Evolutionary conservation across 2,797 vertebrate genomes (phyloP), one percentile per base, ranked within the genome.

Genomic region (Leptoclinus maculatus): DNA sequence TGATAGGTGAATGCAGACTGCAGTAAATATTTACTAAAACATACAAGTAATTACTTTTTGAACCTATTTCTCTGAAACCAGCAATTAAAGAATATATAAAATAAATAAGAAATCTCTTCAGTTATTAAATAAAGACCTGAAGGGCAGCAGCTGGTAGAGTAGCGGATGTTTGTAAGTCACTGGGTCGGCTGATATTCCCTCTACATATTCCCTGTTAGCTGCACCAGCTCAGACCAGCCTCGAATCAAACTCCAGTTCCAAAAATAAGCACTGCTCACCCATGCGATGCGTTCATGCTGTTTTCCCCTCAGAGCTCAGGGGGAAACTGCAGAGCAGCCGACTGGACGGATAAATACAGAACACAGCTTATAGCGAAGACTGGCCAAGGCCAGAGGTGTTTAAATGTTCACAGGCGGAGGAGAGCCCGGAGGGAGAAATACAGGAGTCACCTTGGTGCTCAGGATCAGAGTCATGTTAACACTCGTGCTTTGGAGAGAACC

Each of bases 321-420:
- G 58, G 36, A 66, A 79, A 49, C 8, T 34, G 60, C 71, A 2
- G 62, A 38, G 67, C 47, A 16, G 83, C 73, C n/a, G 36, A 56
- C 73, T 80, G 75, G 58, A 74, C 81, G 58, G 87, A 82, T 89
- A 78, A 89, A 80, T 87, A 82, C 76, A 57, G 66, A 68, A 74
- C 25, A 53, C 49, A 59, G 71, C 67, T n/a, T 41, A 43, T 2
- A 66, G 74, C 53, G 14, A 13, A 71, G 78, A 66, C 72, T 6
- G 68, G 66, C 77, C 73, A 2, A 19, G 72, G 82, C 79, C 51
- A 58, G 69, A 74, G 63, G 79, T 83, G 53, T 79, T 87, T 84
- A 74, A 72, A 82, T 59, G 56, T 80, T 66, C 73, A 71, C 59
- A 66, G 68, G 76, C 67, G 19, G 25, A 36, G 19, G 25, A 36